Evolutionary conservation across 2,888 invertebrate genomes (phyloP), one percentile per base, ranked within the genome.

Genomic region (Hedya salicella): DNA sequence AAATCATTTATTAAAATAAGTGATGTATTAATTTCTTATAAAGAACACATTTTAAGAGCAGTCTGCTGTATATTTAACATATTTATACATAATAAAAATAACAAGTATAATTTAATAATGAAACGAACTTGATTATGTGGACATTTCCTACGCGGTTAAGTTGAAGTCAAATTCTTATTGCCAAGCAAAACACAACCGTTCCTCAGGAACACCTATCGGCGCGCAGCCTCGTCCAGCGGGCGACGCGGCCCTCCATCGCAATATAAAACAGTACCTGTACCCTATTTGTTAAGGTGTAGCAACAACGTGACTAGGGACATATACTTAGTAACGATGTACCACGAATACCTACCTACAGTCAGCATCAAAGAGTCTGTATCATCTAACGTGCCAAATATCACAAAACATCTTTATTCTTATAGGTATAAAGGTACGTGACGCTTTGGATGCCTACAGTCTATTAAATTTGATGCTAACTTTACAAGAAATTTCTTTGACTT

Each of bases 1-100:
- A 89, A 88, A 88, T 87, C 85, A 87, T 92, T 92, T 91, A 92
- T 86, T 92, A 91, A 92, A 92, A 92, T 92, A 91, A 92, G 87
- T 90, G 86, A 91, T 87, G 90, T 89, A 86, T 87, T 87, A 87
- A 83, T 88, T 88, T 87, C 80, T 84, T 85, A 86, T 80, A 82
- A 82, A 87, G 88, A 90, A 91, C 90, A 91, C 89, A 87, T 89
- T 83, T 86, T 78, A 86, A 85, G 85, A 89, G 85, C 89, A 89
- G 86, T 87, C 86, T 83, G 83, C 83, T 84, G 81, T 80, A 77
- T 78, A 69, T 79, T 73, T 77, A 73, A 75, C 76, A 78, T 46
- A 60, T 65, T 65, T 52, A 65, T 65, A 65, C 65, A 75, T 66
- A 78, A 76, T 74, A 72, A 69, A 73, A 71, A 71, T 72, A 68